Evolutionary conservation across 2,888 invertebrate species (phyloP).

Genomic region (Antheraea assamensis): DNA sequence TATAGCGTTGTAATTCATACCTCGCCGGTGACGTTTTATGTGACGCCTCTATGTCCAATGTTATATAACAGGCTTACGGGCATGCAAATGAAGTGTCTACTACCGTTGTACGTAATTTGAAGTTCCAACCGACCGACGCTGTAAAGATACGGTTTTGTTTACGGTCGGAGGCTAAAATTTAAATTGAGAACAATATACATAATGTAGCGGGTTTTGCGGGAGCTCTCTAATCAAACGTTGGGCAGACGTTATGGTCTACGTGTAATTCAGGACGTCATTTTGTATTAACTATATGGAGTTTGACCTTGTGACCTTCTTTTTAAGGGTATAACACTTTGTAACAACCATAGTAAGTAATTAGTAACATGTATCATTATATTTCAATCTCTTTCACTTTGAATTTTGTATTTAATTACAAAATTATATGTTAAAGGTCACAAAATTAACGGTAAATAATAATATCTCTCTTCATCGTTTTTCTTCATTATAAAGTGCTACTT

Average conservation of each 20-base stretch:
- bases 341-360: neutral
- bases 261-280: constrained; percentile 11
- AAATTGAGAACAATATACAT: constrained; percentile 25
- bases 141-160: constrained; percentile 29
- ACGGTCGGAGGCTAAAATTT: constrained; percentile 29
- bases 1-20: constrained; percentile 74
- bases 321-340: neutral
- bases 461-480: too few species aligned
- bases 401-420: neutral
- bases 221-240: constrained; percentile 13
- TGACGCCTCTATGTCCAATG: constrained; percentile 60
- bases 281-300: neutral
- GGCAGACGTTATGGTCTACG: constrained; percentile 7
- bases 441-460: neutral
- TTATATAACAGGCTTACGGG: constrained; percentile 52
- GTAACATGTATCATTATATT: neutral
- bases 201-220: constrained; percentile 13
- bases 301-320: neutral
- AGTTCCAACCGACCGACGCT: constrained; percentile 27
- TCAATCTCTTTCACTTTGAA: neutral
- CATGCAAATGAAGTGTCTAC: constrained; percentile 60
- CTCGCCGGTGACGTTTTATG: constrained; percentile 69
- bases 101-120: constrained; percentile 40
- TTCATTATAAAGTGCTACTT: too few species aligned
- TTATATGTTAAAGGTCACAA: neutral